A percentile compares a stretch with the other conserved stretches of the same genome.
Conservation (phyloP, 2,113 vertebrate genomes). For the Alectura lathami region DNA sequence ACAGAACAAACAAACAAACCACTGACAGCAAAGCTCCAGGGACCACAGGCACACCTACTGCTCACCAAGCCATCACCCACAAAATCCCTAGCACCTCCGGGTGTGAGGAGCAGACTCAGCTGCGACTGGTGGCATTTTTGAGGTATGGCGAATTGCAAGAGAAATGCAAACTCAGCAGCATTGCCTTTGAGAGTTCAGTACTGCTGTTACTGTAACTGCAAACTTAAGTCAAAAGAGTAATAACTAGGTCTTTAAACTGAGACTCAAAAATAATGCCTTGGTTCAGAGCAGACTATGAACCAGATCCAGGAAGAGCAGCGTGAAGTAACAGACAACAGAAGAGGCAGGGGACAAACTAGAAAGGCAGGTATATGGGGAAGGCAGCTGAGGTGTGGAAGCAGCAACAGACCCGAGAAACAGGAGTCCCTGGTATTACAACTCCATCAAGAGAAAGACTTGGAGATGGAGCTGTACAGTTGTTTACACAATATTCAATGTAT, state of each 20-base stretch:
- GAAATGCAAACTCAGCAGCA: neutral
- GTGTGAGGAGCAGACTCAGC: neutral
- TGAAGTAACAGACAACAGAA: neutral
- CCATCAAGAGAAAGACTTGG: neutral
- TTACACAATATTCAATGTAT: neutral
- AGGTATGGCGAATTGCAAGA: neutral
- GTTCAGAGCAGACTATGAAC: neutral
- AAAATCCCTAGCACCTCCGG: neutral
- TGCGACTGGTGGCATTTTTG: neutral
- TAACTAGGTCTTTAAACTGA: neutral
- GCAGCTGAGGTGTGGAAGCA: neutral
- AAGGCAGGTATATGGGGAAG: neutral
- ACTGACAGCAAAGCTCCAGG: neutral
- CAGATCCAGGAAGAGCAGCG: neutral
- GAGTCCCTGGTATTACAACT: neutral
- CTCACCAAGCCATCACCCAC: neutral
- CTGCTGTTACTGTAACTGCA: neutral
- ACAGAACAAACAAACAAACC: neutral
- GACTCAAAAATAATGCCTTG: neutral
- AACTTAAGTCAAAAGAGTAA: neutral
- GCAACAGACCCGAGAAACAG: neutral
- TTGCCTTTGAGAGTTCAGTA: neutral
- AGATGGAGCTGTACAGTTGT: neutral
- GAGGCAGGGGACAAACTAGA: neutral
- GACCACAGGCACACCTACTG: rapidly evolving